Base-by-base conservation (phyloP, 1,140 invertebrate genomes). In the Cyrtorhinus lividipennis region DNA sequence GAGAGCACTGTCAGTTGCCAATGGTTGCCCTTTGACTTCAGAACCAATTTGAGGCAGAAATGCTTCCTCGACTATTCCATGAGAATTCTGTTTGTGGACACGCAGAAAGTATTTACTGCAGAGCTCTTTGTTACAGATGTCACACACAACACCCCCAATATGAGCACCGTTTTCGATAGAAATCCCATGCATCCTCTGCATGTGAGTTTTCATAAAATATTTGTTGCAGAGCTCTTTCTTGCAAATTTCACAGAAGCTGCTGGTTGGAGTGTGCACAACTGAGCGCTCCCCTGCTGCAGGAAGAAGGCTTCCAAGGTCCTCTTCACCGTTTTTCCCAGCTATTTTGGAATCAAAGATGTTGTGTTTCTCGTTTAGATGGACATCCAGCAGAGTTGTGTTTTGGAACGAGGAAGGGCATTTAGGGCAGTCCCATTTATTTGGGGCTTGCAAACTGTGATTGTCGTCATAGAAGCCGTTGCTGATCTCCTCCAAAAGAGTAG, bases 171-270 rank as follows among this genome's bases (percentile, higher is more conserved):
- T 90, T 73, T 94, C 91, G 45, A 96, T 88, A 71, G 94, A 91
- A 63, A 99, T 95, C 15, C 95, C 94, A 73, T 99, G 96, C 89
- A 98, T 97, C 73, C 97, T 88, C 68, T 98, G 87, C 92, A 99
- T 99, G 76, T 99, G 96, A 0, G 95, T 98, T 72, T 97, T 94
- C 86, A 99, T 93, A 73, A 99, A 99, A 71, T 99, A 99, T 74
- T 99, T 99, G 77, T 99, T 99, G 76, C 96, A 99, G 27, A 98
- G 75, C 74, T 98, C 95, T 77, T 99, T 99, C 75, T 98, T 98
- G 75, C 97, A 99, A 64, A 99, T 95, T 72, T 98, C 94, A 74
- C 97, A 99, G 71, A 94, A 97, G 70, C 93, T 93, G 56, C 85
- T 88, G 0, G 83, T 85, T 0, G 79, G 85, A 13, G 84, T 80